Percentiles rank a stretch among this genome's conserved stretches.
phyloP scores from a whole-genome alignment of 1,140 invertebrate genomes.

The Drusus annulatus region DNA sequence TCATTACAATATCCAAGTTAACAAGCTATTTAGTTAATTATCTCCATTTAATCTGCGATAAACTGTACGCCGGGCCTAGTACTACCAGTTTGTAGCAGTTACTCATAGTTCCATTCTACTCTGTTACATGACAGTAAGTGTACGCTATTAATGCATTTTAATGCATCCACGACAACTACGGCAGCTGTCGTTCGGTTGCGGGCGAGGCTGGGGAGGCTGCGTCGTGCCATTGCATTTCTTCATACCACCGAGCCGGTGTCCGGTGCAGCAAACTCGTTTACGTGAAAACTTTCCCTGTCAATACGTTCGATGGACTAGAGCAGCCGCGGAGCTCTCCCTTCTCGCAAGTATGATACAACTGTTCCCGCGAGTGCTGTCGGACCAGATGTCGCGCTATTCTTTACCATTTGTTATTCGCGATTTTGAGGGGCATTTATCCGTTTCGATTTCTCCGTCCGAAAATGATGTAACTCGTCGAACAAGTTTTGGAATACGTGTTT shows the following conservation, averaged over 20 bases:
- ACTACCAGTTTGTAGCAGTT: no score
- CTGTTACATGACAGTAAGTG: no score
- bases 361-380: neutral
- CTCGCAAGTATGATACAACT: constrained; percentile 26
- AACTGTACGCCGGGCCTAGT: no score
- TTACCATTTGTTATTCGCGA: neutral
- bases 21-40: constrained; percentile 11
- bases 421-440: neutral
- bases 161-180: neutral
- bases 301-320: constrained; percentile 31
- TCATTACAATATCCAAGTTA: no score
- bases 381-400: neutral
- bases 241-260: neutral
- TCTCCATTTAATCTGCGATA: neutral
- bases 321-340: constrained; percentile 20
- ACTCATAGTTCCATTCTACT: no score
- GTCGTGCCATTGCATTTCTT: constrained; percentile 9
- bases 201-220: neutral
- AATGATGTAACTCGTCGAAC: no score
- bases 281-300: constrained; percentile 39
- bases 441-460: no score
- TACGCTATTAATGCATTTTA: neutral
- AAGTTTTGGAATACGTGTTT: no score
- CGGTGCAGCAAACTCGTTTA: constrained; percentile 29
- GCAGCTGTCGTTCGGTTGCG: neutral